A percentile compares a stretch with the other conserved stretches of the same genome.
phyloP scores from a whole-genome alignment of 2,113 vertebrate species.

The Anolis carolinensis region DNA sequence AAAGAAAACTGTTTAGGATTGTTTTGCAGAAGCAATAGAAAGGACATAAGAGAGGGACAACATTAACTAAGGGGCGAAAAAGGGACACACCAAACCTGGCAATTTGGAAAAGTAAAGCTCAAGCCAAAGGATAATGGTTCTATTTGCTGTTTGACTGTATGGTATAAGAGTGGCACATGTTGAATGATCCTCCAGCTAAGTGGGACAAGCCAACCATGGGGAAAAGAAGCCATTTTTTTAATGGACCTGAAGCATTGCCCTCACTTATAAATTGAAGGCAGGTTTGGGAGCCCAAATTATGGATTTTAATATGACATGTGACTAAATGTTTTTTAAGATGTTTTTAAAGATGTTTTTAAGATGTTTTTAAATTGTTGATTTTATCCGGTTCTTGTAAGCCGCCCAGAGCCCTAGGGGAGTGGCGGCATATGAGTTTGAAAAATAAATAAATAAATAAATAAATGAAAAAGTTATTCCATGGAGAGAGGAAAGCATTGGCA shows the following conservation, averaged over 20 bases:
- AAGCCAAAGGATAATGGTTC: constrained; percentile 55
- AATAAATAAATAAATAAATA: no score
- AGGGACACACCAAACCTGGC: background rate
- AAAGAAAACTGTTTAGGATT: background rate
- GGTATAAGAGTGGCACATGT: constrained; percentile 1
- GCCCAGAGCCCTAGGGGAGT: no score
- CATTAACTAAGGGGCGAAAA: background rate
- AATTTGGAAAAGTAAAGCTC: constrained; percentile 48
- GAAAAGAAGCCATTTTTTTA: no score
- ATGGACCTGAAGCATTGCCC: background rate
- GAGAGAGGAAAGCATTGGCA: no score
- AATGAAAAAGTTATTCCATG: no score
- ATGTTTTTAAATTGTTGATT: no score
- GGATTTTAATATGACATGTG: no score
- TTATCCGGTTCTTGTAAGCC: no score
- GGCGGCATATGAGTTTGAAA: no score
- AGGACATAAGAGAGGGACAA: background rate
- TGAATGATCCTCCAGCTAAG: background rate
- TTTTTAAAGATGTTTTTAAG: no score
- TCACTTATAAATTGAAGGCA: background rate
- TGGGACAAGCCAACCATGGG: background rate
- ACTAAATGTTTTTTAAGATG: no score
- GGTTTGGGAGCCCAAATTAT: no score
- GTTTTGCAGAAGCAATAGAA: constrained; percentile 28
- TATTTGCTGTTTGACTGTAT: constrained; percentile 40